Conservation (phyloP, 2,113 vertebrate species). For the Sinosuthora webbiana region DNA sequence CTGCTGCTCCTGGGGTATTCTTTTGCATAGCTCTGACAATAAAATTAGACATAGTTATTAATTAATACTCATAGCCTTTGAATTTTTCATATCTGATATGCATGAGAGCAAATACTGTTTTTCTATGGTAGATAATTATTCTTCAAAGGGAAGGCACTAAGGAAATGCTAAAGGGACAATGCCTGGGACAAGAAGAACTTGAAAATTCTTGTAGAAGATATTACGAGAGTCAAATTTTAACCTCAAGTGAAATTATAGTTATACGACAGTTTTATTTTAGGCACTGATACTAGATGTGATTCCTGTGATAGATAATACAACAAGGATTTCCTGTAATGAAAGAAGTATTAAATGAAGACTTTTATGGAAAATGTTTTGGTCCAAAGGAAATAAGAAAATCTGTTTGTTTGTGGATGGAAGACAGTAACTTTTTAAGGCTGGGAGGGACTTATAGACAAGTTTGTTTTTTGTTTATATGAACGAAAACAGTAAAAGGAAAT, state of each 20-base stretch:
- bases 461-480: not conserved
- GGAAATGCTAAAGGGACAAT: not conserved
- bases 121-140: conserved; percentile 8
- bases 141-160: not conserved
- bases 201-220: not conserved
- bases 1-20: not conserved
- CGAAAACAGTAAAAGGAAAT: not conserved
- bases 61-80: not conserved
- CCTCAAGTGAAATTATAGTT: not conserved
- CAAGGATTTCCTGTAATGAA: conserved; percentile 53
- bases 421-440: not conserved
- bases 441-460: not conserved
- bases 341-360: conserved; percentile 47
- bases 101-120: not conserved
- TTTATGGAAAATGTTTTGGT: not conserved
- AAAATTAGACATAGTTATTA: not conserved
- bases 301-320: not conserved
- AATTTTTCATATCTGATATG: not conserved
- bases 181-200: not conserved
- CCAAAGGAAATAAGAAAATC: not conserved
- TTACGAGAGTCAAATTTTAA: not conserved
- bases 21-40: not conserved
- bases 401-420: not conserved
- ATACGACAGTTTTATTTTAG: not conserved
- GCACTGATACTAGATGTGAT: not conserved